Percentiles rank a stretch among this genome's conserved stretches.
phyloP scores from a whole-genome alignment of 2,888 invertebrate genomes.

The Acholoe squamosa region DNA sequence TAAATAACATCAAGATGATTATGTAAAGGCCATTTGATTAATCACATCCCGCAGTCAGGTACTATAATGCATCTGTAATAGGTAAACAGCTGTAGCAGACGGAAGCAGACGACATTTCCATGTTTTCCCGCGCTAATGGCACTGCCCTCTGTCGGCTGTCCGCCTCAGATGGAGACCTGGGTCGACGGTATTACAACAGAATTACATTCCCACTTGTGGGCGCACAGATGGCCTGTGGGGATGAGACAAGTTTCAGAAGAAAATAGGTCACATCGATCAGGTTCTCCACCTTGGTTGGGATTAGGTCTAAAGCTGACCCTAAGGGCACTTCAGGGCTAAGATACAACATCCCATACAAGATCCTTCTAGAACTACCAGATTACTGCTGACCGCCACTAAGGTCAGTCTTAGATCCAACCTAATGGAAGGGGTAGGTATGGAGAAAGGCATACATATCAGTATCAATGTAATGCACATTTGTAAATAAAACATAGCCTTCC shows the following conservation, averaged over 20 bases:
- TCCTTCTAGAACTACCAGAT: no score
- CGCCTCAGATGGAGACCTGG: neutral
- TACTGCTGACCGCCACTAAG: no score
- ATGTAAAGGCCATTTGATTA: no score
- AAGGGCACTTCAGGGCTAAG: neutral
- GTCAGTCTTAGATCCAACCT: no score
- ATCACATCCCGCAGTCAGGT: no score
- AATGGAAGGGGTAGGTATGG: no score
- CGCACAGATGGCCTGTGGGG: neutral
- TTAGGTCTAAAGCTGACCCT: neutral
- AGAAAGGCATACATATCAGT: no score
- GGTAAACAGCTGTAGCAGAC: no score
- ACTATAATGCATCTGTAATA: no score
- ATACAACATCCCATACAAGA: no score
- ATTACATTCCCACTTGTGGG: conserved; percentile 9
- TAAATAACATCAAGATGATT: no score
- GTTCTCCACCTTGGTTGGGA: neutral
- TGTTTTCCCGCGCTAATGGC: neutral
- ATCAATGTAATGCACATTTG: neutral
- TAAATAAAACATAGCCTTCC: neutral
- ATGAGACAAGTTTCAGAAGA: neutral
- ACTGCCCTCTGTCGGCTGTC: neutral
- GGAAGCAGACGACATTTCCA: neutral
- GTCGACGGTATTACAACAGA: neutral
- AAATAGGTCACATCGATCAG: conserved; percentile 22